Evolutionary conservation across 2,888 invertebrate species (phyloP).

Genomic region (Synergus japonicus): DNA sequence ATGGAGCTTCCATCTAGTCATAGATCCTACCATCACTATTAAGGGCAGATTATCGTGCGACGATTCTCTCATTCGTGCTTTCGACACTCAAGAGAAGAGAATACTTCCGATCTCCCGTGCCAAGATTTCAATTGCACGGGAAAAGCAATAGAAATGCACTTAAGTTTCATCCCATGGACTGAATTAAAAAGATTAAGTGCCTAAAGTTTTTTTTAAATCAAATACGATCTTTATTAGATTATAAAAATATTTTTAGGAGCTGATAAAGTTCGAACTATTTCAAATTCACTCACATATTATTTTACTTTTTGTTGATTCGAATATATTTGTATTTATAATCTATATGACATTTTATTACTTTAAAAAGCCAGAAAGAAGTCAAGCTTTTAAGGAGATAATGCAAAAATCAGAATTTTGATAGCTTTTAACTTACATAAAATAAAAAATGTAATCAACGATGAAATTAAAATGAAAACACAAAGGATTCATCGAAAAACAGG

Average conservation of each 20-base stretch:
- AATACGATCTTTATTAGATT: neutral
- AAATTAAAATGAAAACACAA: no score
- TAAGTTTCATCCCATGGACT: constrained; percentile 11
- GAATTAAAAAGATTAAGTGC: constrained; percentile 6
- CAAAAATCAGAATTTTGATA: no score
- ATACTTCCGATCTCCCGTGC: constrained; percentile 32
- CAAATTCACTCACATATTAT: no score
- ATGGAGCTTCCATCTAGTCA: constrained; percentile 37
- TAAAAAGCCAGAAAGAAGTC: no score
- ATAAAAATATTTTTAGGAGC: neutral
- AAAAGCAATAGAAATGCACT: constrained; percentile 36
- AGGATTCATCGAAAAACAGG: no score
- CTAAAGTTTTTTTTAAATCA: neutral
- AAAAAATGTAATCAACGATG: no score
- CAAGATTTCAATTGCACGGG: constrained; percentile 32
- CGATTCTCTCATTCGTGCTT: constrained; percentile 30
- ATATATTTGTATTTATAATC: no score
- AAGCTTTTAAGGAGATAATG: no score
- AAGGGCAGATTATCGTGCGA: constrained; percentile 32
- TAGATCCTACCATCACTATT: constrained; percentile 39
- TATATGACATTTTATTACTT: no score
- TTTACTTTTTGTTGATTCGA: no score
- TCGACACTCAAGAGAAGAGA: constrained; percentile 32
- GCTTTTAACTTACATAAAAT: no score
- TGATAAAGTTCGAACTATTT: neutral